Percentiles rank a stretch among this genome's conserved stretches.
Conservation (phyloP, 2,113 vertebrate genomes). For the Noturus placidus region DNA sequence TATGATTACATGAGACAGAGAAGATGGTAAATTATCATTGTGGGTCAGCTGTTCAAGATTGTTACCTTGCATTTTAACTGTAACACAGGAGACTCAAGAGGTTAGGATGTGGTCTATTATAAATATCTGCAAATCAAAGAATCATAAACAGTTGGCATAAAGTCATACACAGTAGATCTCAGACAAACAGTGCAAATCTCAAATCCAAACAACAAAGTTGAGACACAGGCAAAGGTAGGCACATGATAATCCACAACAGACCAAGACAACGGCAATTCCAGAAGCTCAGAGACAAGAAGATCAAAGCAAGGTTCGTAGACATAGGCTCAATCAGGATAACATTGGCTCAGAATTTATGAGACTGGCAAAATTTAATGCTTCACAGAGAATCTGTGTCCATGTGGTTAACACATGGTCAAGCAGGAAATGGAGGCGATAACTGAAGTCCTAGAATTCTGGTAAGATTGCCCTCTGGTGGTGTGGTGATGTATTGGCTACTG, state of each 20-base stretch:
- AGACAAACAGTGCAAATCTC: background rate
- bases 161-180: background rate
- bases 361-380: background rate
- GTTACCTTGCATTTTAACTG: background rate
- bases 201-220: background rate
- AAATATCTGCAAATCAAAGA: background rate
- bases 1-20: background rate
- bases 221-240: background rate
- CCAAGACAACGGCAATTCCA: background rate
- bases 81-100: background rate
- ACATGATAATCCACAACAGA: background rate
- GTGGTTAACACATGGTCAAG: background rate
- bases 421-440: background rate
- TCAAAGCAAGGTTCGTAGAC: background rate
- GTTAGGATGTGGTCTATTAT: background rate
- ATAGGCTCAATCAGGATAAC: background rate
- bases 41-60: background rate
- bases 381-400: background rate
- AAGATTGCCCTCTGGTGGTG: background rate
- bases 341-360: background rate
- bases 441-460: background rate
- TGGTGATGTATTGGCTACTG: background rate
- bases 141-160: background rate
- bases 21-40: background rate
- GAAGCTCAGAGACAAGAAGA: background rate